These are phyloP conservation scores for Parazoanthus atlanticus DNA, from an alignment of 92 coral and sea anemone genomes.

Conservation along the genomic window DNA sequence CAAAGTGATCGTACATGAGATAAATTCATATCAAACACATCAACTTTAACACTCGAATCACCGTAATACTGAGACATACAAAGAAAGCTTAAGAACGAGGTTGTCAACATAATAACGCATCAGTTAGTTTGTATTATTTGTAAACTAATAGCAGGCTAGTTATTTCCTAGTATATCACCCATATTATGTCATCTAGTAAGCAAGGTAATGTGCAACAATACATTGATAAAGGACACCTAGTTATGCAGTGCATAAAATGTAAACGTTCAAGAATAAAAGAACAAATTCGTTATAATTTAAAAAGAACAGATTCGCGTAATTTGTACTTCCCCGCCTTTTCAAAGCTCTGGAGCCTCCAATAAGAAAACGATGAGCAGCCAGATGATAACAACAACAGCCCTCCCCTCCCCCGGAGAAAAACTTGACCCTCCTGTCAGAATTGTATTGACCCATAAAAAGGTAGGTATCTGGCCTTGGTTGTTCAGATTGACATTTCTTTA, in stretches of 20 bases:
- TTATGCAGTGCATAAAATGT: neutral
- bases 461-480: constrained; percentile 36
- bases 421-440: constrained; percentile 88
- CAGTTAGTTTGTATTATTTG: too few species aligned
- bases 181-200: too few species aligned
- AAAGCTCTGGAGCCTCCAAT: constrained; percentile 30
- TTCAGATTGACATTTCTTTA: too few species aligned
- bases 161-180: too few species aligned
- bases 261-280: neutral
- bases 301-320: neutral
- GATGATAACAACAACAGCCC: constrained; percentile 66
- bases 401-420: constrained; percentile 63
- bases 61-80: neutral
- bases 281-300: neutral
- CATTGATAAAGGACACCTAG: neutral
- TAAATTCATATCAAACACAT: too few species aligned
- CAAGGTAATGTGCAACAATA: too few species aligned
- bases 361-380: constrained; percentile 59
- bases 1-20: too few species aligned
- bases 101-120: too few species aligned
- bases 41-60: neutral
- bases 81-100: neutral
- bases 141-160: too few species aligned
- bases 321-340: neutral
- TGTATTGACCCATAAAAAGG: constrained; percentile 78